A percentile compares a stretch with the other conserved stretches of the same genome.
phyloP scores from a whole-genome alignment of 2,888 invertebrate genomes.

The Mythimna ferrago region DNA sequence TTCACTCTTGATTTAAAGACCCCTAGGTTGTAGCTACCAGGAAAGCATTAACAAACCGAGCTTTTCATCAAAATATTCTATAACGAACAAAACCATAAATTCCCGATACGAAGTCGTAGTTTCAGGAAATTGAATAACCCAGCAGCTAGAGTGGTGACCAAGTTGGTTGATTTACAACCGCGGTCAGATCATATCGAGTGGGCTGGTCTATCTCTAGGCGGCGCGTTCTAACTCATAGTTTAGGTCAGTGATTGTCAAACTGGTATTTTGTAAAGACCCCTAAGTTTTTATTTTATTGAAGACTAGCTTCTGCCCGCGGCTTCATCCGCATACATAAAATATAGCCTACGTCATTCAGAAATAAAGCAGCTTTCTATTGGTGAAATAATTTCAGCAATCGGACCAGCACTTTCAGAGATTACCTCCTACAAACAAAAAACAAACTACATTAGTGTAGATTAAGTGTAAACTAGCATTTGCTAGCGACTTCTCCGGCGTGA shows the following conservation, averaged over 20 bases:
- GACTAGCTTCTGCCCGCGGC: too few relatives aligned
- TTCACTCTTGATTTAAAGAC: too few relatives aligned
- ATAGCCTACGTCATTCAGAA: too few relatives aligned
- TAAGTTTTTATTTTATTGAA: background rate
- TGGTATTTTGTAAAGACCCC: background rate
- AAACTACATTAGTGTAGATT: too few relatives aligned
- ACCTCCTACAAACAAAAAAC: too few relatives aligned
- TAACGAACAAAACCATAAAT: conserved; percentile 28
- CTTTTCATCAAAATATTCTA: background rate
- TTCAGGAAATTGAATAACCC: conserved; percentile 47
- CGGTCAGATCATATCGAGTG: conserved; percentile 22
- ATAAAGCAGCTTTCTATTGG: too few relatives aligned
- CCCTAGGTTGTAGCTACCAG: too few relatives aligned
- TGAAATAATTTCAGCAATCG: too few relatives aligned
- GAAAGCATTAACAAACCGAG: background rate
- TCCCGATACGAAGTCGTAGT: conserved; percentile 1
- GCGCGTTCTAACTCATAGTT: background rate
- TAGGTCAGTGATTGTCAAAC: background rate
- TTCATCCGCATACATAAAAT: too few relatives aligned
- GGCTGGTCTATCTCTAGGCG: conserved; percentile 6
- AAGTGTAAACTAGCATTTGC: too few relatives aligned
- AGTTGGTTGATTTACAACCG: conserved; percentile 38
- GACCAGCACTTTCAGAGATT: too few relatives aligned
- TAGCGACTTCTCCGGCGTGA: too few relatives aligned
- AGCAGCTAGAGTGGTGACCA: background rate